Conservation (phyloP, 2,797 vertebrate genomes). For the Sebastes nivosus region DNA sequence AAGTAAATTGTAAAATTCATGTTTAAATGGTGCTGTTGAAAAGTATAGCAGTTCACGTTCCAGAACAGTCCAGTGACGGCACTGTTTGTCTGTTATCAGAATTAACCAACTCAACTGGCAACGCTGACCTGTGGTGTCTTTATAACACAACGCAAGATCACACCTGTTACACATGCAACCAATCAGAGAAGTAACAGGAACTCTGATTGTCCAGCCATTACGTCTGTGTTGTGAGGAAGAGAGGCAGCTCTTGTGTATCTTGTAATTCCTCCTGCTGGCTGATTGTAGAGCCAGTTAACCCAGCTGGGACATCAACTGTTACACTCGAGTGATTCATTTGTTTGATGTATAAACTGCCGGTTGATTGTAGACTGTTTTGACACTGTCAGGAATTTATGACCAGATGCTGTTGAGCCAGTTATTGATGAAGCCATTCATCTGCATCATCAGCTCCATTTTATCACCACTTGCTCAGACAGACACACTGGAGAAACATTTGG, state of each 20-base stretch:
- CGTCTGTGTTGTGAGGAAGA: neutral
- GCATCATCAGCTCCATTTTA: constrained; percentile 36
- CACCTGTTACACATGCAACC: too few relatives aligned
- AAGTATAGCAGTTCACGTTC: neutral
- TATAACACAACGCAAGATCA: too few relatives aligned
- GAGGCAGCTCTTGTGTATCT: neutral
- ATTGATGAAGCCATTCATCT: constrained; percentile 51
- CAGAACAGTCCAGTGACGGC: too few relatives aligned
- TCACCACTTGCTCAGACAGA: neutral
- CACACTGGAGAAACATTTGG: constrained; percentile 18
- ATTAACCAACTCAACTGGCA: too few relatives aligned
- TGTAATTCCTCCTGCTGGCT: too few relatives aligned
- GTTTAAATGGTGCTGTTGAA: neutral
- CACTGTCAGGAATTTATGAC: constrained; percentile 17
- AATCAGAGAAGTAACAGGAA: neutral
- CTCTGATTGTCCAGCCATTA: neutral
- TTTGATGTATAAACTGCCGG: constrained; percentile 7
- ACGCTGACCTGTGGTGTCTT: too few relatives aligned
- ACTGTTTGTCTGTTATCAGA: too few relatives aligned
- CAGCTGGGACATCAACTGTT: neutral
- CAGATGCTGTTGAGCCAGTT: constrained; percentile 15
- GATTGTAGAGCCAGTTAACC: neutral
- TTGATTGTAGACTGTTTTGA: constrained; percentile 13
- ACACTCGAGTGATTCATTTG: constrained; percentile 5
- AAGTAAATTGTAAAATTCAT: neutral